A percentile compares a stretch with the other conserved stretches of the same genome.
Evolutionary conservation across 2,888 invertebrate genomes (phyloP).

Genomic region (Nephrotoma appendiculata): DNA sequence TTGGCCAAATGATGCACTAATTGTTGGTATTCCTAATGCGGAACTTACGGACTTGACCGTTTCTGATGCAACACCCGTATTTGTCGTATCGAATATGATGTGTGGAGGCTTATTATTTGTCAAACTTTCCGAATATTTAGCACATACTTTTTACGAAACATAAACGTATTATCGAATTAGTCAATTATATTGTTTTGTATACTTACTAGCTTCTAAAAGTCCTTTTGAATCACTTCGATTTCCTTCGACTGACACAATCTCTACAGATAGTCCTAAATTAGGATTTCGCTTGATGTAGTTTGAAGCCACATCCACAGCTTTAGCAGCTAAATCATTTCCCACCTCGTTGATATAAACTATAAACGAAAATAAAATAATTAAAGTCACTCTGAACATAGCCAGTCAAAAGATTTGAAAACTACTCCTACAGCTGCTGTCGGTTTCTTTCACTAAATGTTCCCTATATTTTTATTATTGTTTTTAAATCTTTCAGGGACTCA

Average conservation of each 20-base stretch:
- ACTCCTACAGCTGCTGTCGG: no score
- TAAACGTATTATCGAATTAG: not conserved
- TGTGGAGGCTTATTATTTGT: conserved; percentile 54
- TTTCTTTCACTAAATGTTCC: no score
- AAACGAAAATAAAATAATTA: conserved; percentile 11
- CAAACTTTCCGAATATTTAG: conserved; percentile 50
- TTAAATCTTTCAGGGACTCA: no score
- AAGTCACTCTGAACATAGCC: no score
- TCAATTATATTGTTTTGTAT: not conserved
- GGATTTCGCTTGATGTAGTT: conserved; percentile 56
- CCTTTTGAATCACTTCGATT: conserved; percentile 58
- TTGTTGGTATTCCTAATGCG: conserved; percentile 65
- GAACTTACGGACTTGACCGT: conserved; percentile 72
- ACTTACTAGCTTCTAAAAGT: conserved; percentile 51
- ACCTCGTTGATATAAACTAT: conserved; percentile 62
- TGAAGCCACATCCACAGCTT: conserved; percentile 53
- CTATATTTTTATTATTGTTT: no score
- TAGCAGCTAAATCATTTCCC: conserved; percentile 53
- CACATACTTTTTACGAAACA: conserved; percentile 43
- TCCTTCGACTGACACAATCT: conserved; percentile 44
- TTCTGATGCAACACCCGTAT: conserved; percentile 67
- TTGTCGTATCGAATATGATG: conserved; percentile 68
- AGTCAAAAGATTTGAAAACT: no score
- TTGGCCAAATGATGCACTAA: conserved; percentile 75
- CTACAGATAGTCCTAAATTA: conserved; percentile 41